Evolutionary conservation across 1,140 invertebrate genomes (phyloP), one percentile per base, ranked within the genome.

Genomic region (Caerostris darwini): DNA sequence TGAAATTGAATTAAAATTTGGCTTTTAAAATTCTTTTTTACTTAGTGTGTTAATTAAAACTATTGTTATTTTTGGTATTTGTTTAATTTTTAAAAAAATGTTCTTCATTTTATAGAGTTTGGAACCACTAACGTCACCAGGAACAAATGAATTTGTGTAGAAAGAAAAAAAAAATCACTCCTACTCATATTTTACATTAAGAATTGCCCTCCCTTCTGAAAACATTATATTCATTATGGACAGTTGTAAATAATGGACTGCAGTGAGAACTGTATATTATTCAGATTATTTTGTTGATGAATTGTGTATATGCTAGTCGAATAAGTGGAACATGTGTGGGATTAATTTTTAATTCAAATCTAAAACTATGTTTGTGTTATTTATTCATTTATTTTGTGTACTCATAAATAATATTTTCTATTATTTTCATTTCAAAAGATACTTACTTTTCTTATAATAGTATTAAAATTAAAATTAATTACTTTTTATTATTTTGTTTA

Each of bases 71-170:
- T 34, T 34, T 34, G 34, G 34, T 34, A 34, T 34, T 34, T 34
- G 34, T 34, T 34, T 34, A 34, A 34, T 34, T 34, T 34, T 34
- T 34, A 1, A 34, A 34, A n/a, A 34, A 34, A 34, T 34, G 34
- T 34, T 34, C 34, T 34, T 34, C n/a, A 34, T 67, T 57, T 92
- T 92, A n/a, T 56, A 95, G 94, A 95, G 95, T 90, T 53, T 95
- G 59, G 95, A 95, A 89, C 95, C 95, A 12, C 64, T 95, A 12
- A 95, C 93, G 56, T 94, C 94, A 50, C 95, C 95, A 50, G 95
- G 95, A 86, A 95, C 95, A 14, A 95, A 95, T 92, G 95, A 95
- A 86, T 95, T 95, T 91, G 95, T 95, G 7, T 95, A 91, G 85
- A n/a, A 93, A 83, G 69, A 59, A 53, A 8, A 53, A 64, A 8